A percentile compares a stretch with the other conserved stretches of the same genome.
These are phyloP conservation scores for Cyphomyrus discorhynchus DNA, from an alignment of 2,113 vertebrate genomes.

Conservation along the genomic window DNA sequence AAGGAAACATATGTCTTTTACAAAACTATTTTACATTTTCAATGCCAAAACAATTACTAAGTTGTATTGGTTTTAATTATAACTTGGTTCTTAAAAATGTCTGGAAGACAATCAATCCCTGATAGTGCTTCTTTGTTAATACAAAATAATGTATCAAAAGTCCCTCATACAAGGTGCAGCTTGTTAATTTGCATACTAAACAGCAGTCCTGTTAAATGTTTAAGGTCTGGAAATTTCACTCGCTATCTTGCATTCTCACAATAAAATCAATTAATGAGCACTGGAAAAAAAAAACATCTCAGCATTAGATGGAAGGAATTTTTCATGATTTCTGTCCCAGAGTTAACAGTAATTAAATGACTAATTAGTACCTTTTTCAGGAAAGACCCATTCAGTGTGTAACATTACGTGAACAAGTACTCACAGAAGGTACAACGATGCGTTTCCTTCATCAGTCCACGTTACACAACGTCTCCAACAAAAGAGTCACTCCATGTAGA, in stretches of 20 bases:
- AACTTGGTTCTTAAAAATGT: slow-evolving; percentile 19
- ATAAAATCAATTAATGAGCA: neutral
- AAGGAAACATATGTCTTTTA: slow-evolving; percentile 5
- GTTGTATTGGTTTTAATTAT: neutral
- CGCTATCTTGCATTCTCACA: neutral
- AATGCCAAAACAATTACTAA: neutral
- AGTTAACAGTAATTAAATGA: neutral
- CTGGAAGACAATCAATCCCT: slow-evolving; percentile 30
- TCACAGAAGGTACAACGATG: too few species aligned
- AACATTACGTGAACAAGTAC: neutral
- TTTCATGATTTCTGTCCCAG: neutral
- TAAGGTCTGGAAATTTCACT: neutral
- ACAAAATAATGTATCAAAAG: slow-evolving; percentile 6
- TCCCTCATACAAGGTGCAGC: slow-evolving; percentile 10
- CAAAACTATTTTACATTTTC: slow-evolving; percentile 24
- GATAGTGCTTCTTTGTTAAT: slow-evolving; percentile 21
- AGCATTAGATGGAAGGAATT: neutral
- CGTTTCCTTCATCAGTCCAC: neutral
- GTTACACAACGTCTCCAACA: neutral
- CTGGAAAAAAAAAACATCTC: neutral
- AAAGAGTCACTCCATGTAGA: neutral
- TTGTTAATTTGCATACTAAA: slow-evolving; percentile 13
- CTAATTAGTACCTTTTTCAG: neutral
- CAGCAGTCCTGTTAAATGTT: neutral
- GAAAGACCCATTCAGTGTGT: neutral